phyloP scores from a whole-genome alignment of 1,140 invertebrate genomes.

The Drosophila kurseongensis region DNA sequence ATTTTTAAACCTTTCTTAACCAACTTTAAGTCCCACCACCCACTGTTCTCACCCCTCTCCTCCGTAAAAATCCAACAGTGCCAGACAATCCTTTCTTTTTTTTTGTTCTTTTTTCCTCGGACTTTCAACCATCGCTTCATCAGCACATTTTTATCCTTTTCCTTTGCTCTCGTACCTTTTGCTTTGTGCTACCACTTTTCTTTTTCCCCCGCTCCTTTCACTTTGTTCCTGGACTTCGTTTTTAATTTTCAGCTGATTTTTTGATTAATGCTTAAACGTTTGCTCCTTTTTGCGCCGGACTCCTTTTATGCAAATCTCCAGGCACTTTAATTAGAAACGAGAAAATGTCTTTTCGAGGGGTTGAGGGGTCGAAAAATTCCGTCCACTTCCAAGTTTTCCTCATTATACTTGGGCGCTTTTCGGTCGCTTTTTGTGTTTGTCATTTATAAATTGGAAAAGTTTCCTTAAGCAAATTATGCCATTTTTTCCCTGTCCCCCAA shows the following conservation, averaged over 20 bases:
- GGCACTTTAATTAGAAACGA: constrained; percentile 76
- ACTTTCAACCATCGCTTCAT: constrained; percentile 37
- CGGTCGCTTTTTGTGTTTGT: constrained; percentile 70
- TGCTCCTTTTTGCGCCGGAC: constrained; percentile 47
- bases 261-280: constrained; percentile 79
- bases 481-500: constrained; percentile 56
- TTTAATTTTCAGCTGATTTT: constrained; percentile 81
- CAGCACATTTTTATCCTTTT: constrained; percentile 42
- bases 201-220: background rate
- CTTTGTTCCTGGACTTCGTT: constrained; percentile 34
- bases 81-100: constrained; percentile 70
- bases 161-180: constrained; percentile 30
- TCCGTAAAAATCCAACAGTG: constrained; percentile 1
- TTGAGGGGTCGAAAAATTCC: constrained; percentile 36
- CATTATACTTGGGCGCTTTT: constrained; percentile 53
- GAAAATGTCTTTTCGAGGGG: constrained; percentile 26
- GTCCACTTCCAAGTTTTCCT: constrained; percentile 69
- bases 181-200: constrained; percentile 27
- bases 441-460: constrained; percentile 84
- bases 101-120: constrained; percentile 23
- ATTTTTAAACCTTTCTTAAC: constrained; percentile 16
- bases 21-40: constrained; percentile 22
- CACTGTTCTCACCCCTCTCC: background rate
- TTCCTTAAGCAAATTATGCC: constrained; percentile 82
- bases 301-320: constrained; percentile 72